A percentile compares a stretch with the other conserved stretches of the same genome.
phyloP scores from a whole-genome alignment of 2,888 invertebrate species.

The Mactromeris polynyma region DNA sequence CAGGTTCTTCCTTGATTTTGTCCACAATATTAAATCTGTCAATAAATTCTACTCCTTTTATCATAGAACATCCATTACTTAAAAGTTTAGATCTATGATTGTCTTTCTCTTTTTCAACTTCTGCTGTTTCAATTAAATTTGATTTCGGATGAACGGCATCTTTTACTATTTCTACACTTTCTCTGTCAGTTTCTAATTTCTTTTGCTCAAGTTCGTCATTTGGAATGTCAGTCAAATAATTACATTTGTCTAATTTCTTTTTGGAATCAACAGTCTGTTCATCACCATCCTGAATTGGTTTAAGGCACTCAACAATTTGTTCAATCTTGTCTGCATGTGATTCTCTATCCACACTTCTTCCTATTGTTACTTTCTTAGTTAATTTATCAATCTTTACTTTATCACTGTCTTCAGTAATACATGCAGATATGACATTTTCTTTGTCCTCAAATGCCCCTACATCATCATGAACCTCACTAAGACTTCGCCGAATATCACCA shows the following conservation, averaged over 20 bases:
- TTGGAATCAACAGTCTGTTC: background rate
- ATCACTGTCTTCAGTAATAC: background rate
- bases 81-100: background rate
- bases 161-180: background rate
- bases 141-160: background rate
- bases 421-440: background rate
- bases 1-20: background rate
- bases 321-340: too few species aligned
- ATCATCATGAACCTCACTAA: background rate
- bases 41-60: background rate
- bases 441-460: background rate
- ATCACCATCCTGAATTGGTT: background rate
- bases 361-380: background rate
- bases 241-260: background rate
- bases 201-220: conserved; percentile 46
- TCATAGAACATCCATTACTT: background rate
- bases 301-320: too few species aligned
- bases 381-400: background rate
- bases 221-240: background rate
- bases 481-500: background rate
- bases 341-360: too few species aligned
- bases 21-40: background rate
- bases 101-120: background rate
- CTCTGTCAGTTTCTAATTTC: conserved; percentile 34
- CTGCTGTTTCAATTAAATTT: background rate